A percentile compares a stretch with the other conserved stretches of the same genome.
Conservation (phyloP, 2,113 vertebrate species). For the Meriones unguiculatus region DNA sequence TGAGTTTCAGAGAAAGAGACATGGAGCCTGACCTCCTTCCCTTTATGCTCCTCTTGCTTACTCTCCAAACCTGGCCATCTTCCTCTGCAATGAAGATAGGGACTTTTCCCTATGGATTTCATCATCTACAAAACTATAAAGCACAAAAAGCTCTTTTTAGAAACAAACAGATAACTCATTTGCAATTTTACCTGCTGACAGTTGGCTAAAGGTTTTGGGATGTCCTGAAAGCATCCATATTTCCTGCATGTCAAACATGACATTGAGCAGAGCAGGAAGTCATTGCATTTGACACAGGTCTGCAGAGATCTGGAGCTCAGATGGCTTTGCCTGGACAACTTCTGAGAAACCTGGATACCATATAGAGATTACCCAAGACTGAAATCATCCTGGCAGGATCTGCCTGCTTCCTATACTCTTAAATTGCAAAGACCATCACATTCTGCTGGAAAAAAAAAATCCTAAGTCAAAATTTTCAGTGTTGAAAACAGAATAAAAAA, state of each 20-base stretch:
- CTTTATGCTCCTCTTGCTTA: not conserved
- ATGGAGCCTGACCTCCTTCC: not conserved
- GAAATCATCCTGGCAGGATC: not conserved
- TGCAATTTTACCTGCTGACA: constrained; percentile 52
- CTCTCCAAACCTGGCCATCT: not conserved
- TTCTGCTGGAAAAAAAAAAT: constrained; percentile 16
- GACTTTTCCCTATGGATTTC: not conserved
- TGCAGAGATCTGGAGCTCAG: not conserved
- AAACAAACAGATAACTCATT: not conserved
- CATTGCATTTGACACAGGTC: not conserved
- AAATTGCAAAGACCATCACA: constrained; percentile 31
- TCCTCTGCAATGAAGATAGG: not conserved
- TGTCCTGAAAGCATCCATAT: not conserved
- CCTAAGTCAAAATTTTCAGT: not conserved
- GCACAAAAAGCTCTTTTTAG: not conserved
- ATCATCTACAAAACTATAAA: not conserved
- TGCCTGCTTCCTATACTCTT: not conserved
- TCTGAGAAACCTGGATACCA: constrained; percentile 26
- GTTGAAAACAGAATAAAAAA: not conserved
- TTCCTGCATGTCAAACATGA: not conserved
- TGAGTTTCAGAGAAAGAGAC: not conserved
- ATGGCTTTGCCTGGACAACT: constrained; percentile 27
- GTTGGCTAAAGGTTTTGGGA: constrained; percentile 6
- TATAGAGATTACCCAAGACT: not conserved
- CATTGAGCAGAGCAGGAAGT: not conserved